Conservation (phyloP, 2,113 vertebrate species). For the Poeciliopsis occidentalis region DNA sequence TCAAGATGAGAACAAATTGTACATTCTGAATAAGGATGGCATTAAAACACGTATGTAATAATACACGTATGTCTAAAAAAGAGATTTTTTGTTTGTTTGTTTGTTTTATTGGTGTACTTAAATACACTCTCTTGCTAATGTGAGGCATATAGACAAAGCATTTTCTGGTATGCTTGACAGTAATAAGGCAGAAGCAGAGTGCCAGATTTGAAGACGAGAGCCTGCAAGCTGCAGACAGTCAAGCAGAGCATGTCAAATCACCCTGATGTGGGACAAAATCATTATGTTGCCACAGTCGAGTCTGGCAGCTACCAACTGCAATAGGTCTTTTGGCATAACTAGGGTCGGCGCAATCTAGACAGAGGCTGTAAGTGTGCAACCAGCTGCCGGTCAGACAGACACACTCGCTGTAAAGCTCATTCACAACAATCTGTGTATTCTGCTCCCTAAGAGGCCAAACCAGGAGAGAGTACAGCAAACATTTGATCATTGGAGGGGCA, state of each 20-base stretch:
- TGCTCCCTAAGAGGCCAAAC: conserved; percentile 50
- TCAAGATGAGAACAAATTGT: conserved; percentile 69
- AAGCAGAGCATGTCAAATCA: conserved; percentile 73
- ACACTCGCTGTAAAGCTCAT: conserved; percentile 40
- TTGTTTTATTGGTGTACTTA: background rate
- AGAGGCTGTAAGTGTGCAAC: conserved; percentile 32
- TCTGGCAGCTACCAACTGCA: conserved; percentile 55
- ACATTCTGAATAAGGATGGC: conserved; percentile 38
- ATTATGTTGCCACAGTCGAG: conserved; percentile 68
- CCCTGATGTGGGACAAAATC: conserved; percentile 68
- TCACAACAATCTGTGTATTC: conserved; percentile 41
- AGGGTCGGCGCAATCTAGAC: conserved; percentile 60
- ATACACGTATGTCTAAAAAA: conserved; percentile 17
- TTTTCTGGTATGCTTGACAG: conserved; percentile 62
- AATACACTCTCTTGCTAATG: conserved; percentile 26
- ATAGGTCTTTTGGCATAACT: conserved; percentile 65
- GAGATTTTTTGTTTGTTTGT: background rate
- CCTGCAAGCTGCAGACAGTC: conserved; percentile 52
- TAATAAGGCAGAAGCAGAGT: conserved; percentile 67
- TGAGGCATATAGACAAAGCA: conserved; percentile 23
- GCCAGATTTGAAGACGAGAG: conserved; percentile 55
- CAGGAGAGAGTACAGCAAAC: conserved; percentile 33
- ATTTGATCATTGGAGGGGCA: conserved; percentile 35
- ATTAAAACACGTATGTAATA: conserved; percentile 38
- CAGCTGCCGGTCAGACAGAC: conserved; percentile 45